Base-by-base conservation (phyloP, 2,113 vertebrate genomes). In the Forbesichthys papilliferus region DNA sequence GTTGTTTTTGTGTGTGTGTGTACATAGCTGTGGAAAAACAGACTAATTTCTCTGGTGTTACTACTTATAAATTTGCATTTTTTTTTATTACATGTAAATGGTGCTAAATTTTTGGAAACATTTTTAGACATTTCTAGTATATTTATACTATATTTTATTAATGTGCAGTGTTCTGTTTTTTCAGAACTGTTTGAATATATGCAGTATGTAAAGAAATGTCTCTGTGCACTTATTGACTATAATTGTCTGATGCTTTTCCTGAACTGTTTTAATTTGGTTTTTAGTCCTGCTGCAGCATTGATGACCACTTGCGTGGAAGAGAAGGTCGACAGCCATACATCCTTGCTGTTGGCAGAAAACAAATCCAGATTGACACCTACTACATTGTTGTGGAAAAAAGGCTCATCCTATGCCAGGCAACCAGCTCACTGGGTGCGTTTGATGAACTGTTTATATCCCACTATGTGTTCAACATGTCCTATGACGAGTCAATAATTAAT, bases 391-490 rank as follows among this genome's bases (percentile, higher is more conserved):
- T 77, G 53, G 58, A 77, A 52, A 81, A 81, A 64, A 58, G 58
- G 16, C 63, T 77, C 63, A 77, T 77, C 74, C 58, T 36, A 58
- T 81, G 70, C 66, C 58, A 77, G 60, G 54, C 74, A 34, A 77
- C 59, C 12, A 67, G 66, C 66, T 73, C 36, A 0, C 10, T 81
- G 61, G 66, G 70, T 69, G 74, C 53, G 0, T 80, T 74, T 67
- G 63, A 74, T 59, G 66, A 81, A 71, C 71, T 77, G 4, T 81
- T 81, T 20, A 83, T 79, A 63, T 20, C 49, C 18, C 76, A 73
- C 69, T 83, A 61, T 6, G 47, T 79, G 13, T 83, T 83, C 60
- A 79, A 66, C 66, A 6, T 82, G 11, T 71, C 64, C n/a, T 83
- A 76, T 60, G 66, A 79, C 27, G 58, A 56, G 8, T 42, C 72